These are phyloP conservation scores for Ectemnius lituratus DNA, from an alignment of 2,888 invertebrate genomes.

Conservation along the genomic window DNA sequence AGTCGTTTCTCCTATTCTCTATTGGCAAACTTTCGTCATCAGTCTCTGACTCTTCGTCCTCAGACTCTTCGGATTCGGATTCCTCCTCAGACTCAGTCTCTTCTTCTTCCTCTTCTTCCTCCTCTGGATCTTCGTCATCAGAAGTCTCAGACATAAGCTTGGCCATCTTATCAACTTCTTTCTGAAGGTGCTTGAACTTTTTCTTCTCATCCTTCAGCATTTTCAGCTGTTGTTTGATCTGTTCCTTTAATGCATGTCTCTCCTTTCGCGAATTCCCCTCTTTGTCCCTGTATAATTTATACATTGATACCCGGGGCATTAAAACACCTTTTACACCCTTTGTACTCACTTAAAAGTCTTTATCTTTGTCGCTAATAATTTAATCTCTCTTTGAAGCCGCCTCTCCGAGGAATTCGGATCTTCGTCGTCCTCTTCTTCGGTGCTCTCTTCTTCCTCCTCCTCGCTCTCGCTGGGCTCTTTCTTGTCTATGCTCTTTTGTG, in stretches of 20 bases:
- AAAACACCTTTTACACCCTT: background rate
- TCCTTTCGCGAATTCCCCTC: slow-evolving; percentile 88
- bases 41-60: slow-evolving; percentile 79
- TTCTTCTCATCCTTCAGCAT: slow-evolving; percentile 89
- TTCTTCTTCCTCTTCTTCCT: slow-evolving; percentile 78
- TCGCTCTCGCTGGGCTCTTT: slow-evolving; percentile 65
- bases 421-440: slow-evolving; percentile 81
- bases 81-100: slow-evolving; percentile 78
- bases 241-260: slow-evolving; percentile 86
- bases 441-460: slow-evolving; percentile 79
- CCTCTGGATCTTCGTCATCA: slow-evolving; percentile 85
- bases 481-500: slow-evolving; percentile 75
- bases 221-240: slow-evolving; percentile 89
- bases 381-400: slow-evolving; percentile 84
- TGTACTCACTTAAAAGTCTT: slow-evolving; percentile 76
- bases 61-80: slow-evolving; percentile 79
- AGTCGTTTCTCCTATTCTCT: slow-evolving; percentile 65
- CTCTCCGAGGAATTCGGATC: slow-evolving; percentile 83
- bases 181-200: slow-evolving; percentile 89
- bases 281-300: slow-evolving; percentile 80
- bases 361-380: slow-evolving; percentile 81
- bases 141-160: slow-evolving; percentile 90
- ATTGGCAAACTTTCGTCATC: slow-evolving; percentile 80
- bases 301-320: background rate
- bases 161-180: slow-evolving; percentile 95